Percentiles rank a stretch among this genome's conserved stretches.
Conservation (phyloP, 1,140 invertebrate genomes). For the Cylas formicarius region DNA sequence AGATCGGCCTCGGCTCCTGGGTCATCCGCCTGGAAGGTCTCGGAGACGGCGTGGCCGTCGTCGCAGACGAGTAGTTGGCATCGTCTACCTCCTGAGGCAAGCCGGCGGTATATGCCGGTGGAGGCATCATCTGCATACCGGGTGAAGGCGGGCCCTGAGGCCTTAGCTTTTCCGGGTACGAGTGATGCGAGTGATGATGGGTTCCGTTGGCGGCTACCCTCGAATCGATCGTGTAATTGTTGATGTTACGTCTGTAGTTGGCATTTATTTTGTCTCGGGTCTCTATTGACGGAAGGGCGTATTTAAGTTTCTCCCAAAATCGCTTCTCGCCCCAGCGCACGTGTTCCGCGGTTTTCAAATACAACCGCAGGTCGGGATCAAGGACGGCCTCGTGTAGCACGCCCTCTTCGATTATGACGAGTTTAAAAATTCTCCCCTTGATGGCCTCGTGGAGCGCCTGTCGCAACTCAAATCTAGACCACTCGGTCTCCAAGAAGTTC, state of each 20-base stretch:
- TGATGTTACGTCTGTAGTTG: slow-evolving; percentile 65
- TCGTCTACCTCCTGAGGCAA: slow-evolving; percentile 48
- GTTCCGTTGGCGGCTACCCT: slow-evolving; percentile 51
- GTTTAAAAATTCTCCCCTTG: slow-evolving; percentile 71
- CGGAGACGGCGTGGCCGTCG: slow-evolving; percentile 55
- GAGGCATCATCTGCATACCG: slow-evolving; percentile 42
- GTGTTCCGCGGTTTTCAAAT: slow-evolving; percentile 74
- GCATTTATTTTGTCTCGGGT: slow-evolving; percentile 55
- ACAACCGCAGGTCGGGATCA: slow-evolving; percentile 80
- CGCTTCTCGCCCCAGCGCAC: slow-evolving; percentile 82
- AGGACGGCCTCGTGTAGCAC: slow-evolving; percentile 70
- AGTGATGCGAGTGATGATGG: slow-evolving; percentile 46
- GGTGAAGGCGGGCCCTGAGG: slow-evolving; percentile 43
- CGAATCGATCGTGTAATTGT: slow-evolving; percentile 67
- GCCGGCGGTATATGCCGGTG: slow-evolving; percentile 47
- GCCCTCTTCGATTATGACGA: slow-evolving; percentile 81
- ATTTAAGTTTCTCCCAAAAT: slow-evolving; percentile 87
- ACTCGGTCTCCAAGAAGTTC: slow-evolving; percentile 80
- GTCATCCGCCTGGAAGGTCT: slow-evolving; percentile 49
- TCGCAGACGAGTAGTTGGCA: slow-evolving; percentile 55
- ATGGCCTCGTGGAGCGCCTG: slow-evolving; percentile 80
- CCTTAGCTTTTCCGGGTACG: slow-evolving; percentile 43
- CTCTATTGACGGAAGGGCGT: slow-evolving; percentile 72
- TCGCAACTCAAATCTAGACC: slow-evolving; percentile 76
- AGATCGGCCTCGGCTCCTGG: slow-evolving; percentile 61